Evolutionary conservation across 2,113 vertebrate species (phyloP).

Genomic region (Semicossyphus pulcher): DNA sequence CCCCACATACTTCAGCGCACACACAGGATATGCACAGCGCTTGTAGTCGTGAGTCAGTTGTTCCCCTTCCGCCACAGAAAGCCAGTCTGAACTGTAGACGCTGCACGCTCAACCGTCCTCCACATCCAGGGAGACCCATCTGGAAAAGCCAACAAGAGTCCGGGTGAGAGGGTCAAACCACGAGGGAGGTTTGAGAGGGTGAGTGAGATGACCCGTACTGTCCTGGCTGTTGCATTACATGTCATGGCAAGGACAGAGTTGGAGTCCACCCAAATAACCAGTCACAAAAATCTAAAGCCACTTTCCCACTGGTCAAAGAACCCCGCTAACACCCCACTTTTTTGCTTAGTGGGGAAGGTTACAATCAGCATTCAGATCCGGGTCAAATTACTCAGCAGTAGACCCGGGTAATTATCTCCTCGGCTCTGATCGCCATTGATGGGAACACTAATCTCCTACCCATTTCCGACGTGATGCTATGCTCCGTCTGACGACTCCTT

Average conservation of each 20-base stretch:
- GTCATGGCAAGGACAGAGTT: constrained; percentile 2
- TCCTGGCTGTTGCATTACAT: constrained; percentile 12
- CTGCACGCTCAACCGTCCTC: constrained; percentile 23
- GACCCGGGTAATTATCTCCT: too few relatives aligned
- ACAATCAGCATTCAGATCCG: too few relatives aligned
- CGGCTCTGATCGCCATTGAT: too few relatives aligned
- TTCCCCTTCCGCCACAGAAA: constrained; percentile 53
- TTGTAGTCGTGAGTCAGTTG: constrained; percentile 62
- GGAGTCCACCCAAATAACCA: background rate
- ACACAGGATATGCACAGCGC: constrained; percentile 31
- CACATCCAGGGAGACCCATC: constrained; percentile 47
- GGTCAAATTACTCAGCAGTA: too few relatives aligned
- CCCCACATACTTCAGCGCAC: constrained; percentile 24
- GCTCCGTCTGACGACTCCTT: too few relatives aligned
- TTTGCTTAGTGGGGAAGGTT: too few relatives aligned
- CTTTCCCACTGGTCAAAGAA: too few relatives aligned
- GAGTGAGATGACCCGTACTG: constrained; percentile 54
- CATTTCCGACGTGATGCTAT: too few relatives aligned
- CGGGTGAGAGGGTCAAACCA: constrained; percentile 48
- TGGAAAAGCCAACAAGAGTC: constrained; percentile 66
- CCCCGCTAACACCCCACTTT: too few relatives aligned
- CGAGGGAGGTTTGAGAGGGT: constrained; percentile 38
- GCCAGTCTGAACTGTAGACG: constrained; percentile 60
- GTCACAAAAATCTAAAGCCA: background rate
- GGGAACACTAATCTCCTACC: too few relatives aligned